Base-by-base conservation (phyloP, 2,113 vertebrate genomes). In the Cettia cetti region DNA sequence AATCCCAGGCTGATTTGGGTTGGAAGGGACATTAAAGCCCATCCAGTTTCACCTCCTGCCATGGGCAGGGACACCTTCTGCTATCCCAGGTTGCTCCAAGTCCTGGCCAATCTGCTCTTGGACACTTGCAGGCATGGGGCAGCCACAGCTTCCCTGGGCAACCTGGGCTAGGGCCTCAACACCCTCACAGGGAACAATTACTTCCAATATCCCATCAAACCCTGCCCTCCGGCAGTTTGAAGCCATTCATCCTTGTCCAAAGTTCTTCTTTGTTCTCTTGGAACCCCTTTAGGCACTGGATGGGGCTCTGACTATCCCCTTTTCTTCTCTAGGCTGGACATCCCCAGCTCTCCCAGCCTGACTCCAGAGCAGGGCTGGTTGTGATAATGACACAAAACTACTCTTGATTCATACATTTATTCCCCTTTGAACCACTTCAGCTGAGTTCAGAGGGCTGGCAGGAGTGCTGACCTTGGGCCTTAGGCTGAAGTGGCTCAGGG, bases 101-200 rank as follows among this genome's bases (percentile, higher is more conserved):
- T 27, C 14, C 26, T 0, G 0, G 2, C 37, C 72, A 71, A 8
- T 16, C 40, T 40, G 30, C 24, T 9, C 30, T 8, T 49, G n/a
- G 40, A 26, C 40, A 40, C 35, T 49, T 3, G 30, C 65, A 56
- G 40, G n/a, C 0, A 63, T 63, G 49, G 15, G 6, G 40, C 24
- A 87, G 21, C 33, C 45, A 44, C 53, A 77, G 45, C 6, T 30
- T 0, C 23, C 6, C 23, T 47, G 23, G 13, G 15, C 28, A 47
- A 0, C 19, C 47, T 39, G 49, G 1, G 24, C n/a, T n/a, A 70
- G 40, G 3, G 20, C 20, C 24, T 47, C 24, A 1, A 1, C 39
- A 28, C 15, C 39, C 33, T 47, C 24, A 70, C 20, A 87, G 14
- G 9, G 14, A 52, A 44, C 3, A 59, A 60, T 37, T 68, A 4